Evolutionary conservation across 2,888 invertebrate species (phyloP).

Genomic region (Thecophora atra): DNA sequence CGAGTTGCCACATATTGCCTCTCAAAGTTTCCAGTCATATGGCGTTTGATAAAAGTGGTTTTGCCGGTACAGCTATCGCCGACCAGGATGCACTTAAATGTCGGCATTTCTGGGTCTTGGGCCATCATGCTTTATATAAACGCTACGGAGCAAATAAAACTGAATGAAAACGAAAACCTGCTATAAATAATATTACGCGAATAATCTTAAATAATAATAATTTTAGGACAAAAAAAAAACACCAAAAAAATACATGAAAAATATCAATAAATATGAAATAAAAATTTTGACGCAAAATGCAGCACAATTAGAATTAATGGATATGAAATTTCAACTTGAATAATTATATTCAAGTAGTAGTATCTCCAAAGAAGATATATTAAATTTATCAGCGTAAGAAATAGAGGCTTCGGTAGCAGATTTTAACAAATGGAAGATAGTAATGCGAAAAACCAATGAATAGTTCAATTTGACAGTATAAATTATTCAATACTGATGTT

Average conservation of each 20-base stretch:
- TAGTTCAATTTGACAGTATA: no score
- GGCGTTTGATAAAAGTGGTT: slow-evolving; percentile 99
- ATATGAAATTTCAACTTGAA: slow-evolving; percentile 14
- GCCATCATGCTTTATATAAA: slow-evolving; percentile 69
- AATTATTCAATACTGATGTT: no score
- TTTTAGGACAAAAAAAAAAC: no score
- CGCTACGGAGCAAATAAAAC: slow-evolving; percentile 4
- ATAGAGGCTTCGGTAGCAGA: not conserved
- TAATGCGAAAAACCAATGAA: no score
- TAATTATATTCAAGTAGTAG: slow-evolving; percentile 3
- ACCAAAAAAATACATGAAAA: no score
- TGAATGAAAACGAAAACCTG: not conserved
- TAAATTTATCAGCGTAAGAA: not conserved
- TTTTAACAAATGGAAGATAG: not conserved
- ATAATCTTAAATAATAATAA: not conserved
- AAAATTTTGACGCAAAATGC: slow-evolving; percentile 40
- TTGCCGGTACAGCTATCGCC: slow-evolving; percentile 99
- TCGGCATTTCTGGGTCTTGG: slow-evolving; percentile 85
- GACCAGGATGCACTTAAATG: slow-evolving; percentile 96
- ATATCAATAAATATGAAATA: no score
- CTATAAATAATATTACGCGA: no score
- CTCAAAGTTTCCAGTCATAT: slow-evolving; percentile 99
- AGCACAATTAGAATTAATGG: slow-evolving; percentile 25
- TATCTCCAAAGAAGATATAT: slow-evolving; percentile 34
- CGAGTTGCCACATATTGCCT: slow-evolving; percentile 99